Evolutionary conservation across 2,797 vertebrate genomes (phyloP).

Genomic region (Acestrorhynchus altus): DNA sequence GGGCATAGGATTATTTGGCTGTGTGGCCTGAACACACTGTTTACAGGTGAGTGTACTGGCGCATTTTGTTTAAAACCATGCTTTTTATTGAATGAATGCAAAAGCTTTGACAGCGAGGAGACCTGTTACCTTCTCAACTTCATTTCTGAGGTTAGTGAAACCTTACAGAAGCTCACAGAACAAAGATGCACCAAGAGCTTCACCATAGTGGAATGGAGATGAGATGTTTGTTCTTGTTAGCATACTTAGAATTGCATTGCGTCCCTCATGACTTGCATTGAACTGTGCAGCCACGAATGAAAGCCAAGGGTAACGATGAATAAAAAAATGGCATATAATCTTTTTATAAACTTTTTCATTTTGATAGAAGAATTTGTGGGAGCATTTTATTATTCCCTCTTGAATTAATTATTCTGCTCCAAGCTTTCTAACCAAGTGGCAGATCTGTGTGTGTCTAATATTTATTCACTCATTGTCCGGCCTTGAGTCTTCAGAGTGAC

Average conservation of each 20-base stretch:
- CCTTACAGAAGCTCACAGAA: neutral
- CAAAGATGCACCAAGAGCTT: constrained; percentile 16
- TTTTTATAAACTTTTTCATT: constrained; percentile 9
- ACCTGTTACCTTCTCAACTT: too few species aligned
- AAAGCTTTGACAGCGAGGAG: too few species aligned
- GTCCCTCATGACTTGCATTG: constrained; percentile 13
- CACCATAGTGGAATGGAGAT: neutral
- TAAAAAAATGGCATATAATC: constrained; percentile 27
- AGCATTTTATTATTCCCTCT: constrained; percentile 49
- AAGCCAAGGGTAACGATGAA: constrained; percentile 20
- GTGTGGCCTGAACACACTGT: constrained; percentile 56
- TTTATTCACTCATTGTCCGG: constrained; percentile 31
- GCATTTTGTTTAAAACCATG: too few species aligned
- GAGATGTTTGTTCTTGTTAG: neutral
- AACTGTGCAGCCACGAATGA: neutral
- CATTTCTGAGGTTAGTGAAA: too few species aligned
- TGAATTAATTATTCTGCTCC: constrained; percentile 53
- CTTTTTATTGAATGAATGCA: too few species aligned
- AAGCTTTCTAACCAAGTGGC: constrained; percentile 42
- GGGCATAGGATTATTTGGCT: constrained; percentile 65
- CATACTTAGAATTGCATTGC: neutral
- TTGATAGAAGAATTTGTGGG: constrained; percentile 8
- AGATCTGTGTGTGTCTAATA: constrained; percentile 40
- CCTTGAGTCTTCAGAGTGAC: constrained; percentile 28
- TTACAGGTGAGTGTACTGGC: constrained; percentile 64